Evolutionary conservation across 2,113 vertebrate species (phyloP).

Genomic region (Ammospiza nelsoni): DNA sequence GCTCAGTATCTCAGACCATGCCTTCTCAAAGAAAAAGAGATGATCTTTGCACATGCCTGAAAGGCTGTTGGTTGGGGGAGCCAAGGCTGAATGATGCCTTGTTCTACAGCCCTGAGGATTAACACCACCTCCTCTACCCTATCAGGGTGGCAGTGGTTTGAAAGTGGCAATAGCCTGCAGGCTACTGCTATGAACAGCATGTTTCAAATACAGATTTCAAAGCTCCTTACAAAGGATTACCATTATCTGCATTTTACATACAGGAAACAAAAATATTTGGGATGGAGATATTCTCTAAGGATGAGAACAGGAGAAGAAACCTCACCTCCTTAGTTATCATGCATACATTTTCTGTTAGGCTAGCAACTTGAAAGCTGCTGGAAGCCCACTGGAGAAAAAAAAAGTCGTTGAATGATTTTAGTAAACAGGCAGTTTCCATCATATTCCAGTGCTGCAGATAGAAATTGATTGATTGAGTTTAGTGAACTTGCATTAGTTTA

Average conservation of each 20-base stretch:
- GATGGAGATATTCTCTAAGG: background rate
- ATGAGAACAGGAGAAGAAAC: background rate
- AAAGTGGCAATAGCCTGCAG: background rate
- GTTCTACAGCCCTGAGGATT: background rate
- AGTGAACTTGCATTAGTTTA: background rate
- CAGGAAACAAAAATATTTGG: background rate
- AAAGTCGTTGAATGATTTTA: background rate
- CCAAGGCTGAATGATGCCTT: background rate
- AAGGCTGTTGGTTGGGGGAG: background rate
- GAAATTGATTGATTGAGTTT: background rate
- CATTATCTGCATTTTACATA: conserved; percentile 34
- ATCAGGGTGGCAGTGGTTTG: background rate
- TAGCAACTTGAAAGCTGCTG: background rate
- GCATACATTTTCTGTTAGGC: background rate
- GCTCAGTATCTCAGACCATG: background rate
- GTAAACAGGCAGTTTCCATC: background rate
- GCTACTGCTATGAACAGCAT: background rate
- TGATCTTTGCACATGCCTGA: background rate
- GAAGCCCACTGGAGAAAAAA: background rate
- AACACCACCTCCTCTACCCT: background rate
- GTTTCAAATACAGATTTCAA: conserved; percentile 15
- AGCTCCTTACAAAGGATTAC: conserved; percentile 24
- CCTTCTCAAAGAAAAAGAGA: background rate
- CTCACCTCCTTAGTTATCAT: background rate
- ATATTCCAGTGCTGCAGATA: background rate